Evolutionary conservation across 2,113 vertebrate species (phyloP).

Genomic region (Rhineura floridana): DNA sequence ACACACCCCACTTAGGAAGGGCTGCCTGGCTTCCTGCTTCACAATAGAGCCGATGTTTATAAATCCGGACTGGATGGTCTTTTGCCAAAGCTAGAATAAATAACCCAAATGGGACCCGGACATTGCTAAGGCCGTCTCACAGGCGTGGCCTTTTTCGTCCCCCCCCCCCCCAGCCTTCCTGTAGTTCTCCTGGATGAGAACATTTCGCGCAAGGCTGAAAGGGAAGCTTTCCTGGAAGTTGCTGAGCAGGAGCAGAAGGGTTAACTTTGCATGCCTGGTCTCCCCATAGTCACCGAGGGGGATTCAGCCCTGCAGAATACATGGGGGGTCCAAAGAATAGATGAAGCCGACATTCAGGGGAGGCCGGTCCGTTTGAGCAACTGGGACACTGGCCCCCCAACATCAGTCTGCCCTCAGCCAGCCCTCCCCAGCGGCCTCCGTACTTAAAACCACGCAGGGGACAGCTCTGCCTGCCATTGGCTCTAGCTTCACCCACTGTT

Average conservation of each 20-base stretch:
- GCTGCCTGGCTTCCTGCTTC: conserved; percentile 6
- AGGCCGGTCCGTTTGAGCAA: no score
- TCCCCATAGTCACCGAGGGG: background rate
- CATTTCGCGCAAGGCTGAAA: background rate
- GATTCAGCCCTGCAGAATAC: background rate
- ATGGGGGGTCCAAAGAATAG: rapidly evolving
- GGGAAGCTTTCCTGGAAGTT: background rate
- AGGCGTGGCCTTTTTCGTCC: background rate
- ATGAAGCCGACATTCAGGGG: no score
- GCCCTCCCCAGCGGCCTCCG: no score
- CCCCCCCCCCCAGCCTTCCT: background rate
- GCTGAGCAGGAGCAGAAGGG: no score
- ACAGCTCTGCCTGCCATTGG: no score
- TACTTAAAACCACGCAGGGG: no score
- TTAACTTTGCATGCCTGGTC: background rate
- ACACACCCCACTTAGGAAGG: background rate
- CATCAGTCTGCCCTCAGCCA: no score
- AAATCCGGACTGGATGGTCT: background rate
- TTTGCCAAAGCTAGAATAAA: background rate
- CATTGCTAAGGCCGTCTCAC: background rate
- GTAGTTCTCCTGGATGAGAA: no score
- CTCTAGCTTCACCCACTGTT: no score
- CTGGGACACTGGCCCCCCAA: no score
- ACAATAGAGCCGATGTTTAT: conserved; percentile 17
- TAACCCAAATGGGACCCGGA: background rate